phyloP scores from a whole-genome alignment of 2,113 vertebrate genomes.

The Leucopsar rothschildi region DNA sequence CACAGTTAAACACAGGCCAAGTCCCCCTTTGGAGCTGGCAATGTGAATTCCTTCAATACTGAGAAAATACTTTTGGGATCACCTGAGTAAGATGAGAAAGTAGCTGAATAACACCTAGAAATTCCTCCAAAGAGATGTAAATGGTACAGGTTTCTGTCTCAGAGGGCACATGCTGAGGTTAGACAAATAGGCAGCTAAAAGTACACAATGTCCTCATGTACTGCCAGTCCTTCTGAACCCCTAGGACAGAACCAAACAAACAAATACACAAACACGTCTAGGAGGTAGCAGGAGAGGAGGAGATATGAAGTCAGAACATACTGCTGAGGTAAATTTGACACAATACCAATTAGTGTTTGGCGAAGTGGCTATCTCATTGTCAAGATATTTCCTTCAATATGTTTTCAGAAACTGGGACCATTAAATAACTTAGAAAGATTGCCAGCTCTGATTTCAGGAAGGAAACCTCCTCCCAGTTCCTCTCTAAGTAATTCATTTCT shows the following conservation, averaged over 20 bases:
- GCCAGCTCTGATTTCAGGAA: conserved; percentile 81
- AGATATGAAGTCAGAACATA: conserved; percentile 71
- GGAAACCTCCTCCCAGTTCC: conserved; percentile 83
- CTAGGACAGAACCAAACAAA: conserved; percentile 43
- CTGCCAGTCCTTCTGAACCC: conserved; percentile 43
- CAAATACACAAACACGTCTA: conserved; percentile 46
- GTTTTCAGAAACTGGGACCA: conserved; percentile 77
- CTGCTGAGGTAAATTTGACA: conserved; percentile 69
- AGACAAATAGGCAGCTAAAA: conserved; percentile 11
- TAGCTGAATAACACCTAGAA: background rate
- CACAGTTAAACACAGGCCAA: background rate
- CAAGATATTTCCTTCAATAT: conserved; percentile 81
- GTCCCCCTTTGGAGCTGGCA: background rate
- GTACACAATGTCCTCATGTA: conserved; percentile 20
- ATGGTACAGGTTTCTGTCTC: background rate
- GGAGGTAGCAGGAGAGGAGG: conserved; percentile 50
- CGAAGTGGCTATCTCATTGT: conserved; percentile 78
- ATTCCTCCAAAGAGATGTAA: background rate
- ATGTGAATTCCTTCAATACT: background rate
- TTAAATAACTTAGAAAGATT: conserved; percentile 75
- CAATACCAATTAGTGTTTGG: conserved; percentile 78
- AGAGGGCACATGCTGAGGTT: background rate
- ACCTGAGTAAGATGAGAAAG: background rate
- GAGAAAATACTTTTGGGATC: background rate
- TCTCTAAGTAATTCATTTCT: conserved; percentile 71